Evolutionary conservation across 1,140 invertebrate genomes (phyloP).

Genomic region (Cherax quadricarinatus): DNA sequence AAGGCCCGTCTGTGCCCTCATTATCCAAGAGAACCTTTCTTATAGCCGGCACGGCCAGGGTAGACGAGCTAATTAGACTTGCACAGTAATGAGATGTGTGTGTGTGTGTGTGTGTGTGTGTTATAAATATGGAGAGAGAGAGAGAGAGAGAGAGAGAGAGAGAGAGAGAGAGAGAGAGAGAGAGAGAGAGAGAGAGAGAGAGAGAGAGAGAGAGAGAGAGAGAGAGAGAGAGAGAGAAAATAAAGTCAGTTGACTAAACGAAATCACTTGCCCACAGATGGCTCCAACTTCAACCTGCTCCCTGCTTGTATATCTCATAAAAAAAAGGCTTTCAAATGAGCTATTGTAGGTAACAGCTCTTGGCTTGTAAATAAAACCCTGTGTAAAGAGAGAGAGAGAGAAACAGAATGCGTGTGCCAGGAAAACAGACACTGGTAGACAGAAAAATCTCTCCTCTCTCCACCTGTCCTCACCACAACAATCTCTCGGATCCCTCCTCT

Average conservation of each 20-base stretch:
- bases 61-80: neutral
- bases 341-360: too few species aligned
- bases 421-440: too few species aligned
- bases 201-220: neutral
- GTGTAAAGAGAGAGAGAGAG: too few species aligned
- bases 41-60: neutral
- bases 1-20: neutral
- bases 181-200: slow-evolving; percentile 6
- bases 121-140: neutral
- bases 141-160: slow-evolving; percentile 1
- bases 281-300: too few species aligned
- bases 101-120: too few species aligned
- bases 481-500: neutral
- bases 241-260: too few species aligned
- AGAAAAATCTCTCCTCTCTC: too few species aligned
- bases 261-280: too few species aligned
- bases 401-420: too few species aligned
- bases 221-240: neutral
- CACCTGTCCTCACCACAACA: neutral
- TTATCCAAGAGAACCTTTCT: neutral
- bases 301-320: too few species aligned
- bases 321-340: too few species aligned
- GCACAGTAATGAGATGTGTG: neutral
- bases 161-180: slow-evolving; percentile 6
- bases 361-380: too few species aligned